Evolutionary conservation across 2,888 invertebrate species (phyloP), one percentile per base, ranked within the genome.

Genomic region (Cheilosia pagana): DNA sequence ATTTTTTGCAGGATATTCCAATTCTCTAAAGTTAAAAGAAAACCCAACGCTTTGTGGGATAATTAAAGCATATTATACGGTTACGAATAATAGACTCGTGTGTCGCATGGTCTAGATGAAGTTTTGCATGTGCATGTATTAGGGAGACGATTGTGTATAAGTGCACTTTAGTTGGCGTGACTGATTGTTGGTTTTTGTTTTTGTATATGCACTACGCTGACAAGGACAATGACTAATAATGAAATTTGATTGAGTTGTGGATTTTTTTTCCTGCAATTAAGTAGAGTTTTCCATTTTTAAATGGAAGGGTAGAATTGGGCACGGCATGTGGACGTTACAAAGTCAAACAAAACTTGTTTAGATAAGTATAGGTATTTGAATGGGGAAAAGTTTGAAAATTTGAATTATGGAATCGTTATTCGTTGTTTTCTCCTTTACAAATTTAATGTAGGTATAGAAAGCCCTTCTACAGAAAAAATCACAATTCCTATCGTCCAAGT

Each of bases 161-260:
- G 39, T 72, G 72, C 75, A 59, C 48, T 12, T 41, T 19, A n/a
- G 35, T 53, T 83, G 53, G 59, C 74, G 74, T 83, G 78, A 74
- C 68, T 71, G 70, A 50, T 50, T 67, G 53, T 21, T 55, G 31
- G 28, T 52, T 53, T n/a, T 14, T 53, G 23, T 14, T 10, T 48
- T 50, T 31, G n/a, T 68, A 41, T 62, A 39, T 31, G 2, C 12
- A 45, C 25, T 31, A 6, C 43, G 10, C 35, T 35, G 52, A 65
- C 78, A 75, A 78, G 74, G 83, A 74, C 78, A 78, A 78, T 70
- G 78, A 70, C 63, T 74, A 77, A 78, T 74, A 60, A 74, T 72
- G 25, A 62, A 63, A 67, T 74, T 62, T 62, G 23, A 62, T 55
- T 45, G 65, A 52, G 41, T 6, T 71, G 14, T 67, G 59, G 59